phyloP scores from a whole-genome alignment of 2,113 vertebrate genomes.

The Menidia beryllina region DNA sequence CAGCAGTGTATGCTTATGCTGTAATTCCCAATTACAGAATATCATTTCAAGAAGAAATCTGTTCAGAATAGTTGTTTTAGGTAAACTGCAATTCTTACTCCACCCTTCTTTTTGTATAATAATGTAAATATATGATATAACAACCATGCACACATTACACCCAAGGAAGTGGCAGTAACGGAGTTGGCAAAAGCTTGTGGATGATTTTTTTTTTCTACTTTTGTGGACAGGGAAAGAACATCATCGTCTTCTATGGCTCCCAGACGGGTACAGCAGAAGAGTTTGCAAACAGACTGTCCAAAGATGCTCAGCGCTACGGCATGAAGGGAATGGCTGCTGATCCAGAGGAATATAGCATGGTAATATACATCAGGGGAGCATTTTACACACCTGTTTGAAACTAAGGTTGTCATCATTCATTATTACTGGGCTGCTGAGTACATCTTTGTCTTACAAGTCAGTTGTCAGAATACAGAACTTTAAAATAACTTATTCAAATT shows the following conservation, averaged over 20 bases:
- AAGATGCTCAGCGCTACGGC: constrained; percentile 95
- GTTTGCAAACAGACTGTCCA: constrained; percentile 94
- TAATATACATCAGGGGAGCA: constrained; percentile 64
- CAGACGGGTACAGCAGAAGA: constrained; percentile 97
- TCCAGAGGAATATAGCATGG: constrained; percentile 97
- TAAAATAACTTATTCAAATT: too few species aligned
- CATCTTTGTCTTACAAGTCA: too few species aligned
- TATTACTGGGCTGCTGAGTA: not conserved
- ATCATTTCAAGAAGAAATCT: not conserved
- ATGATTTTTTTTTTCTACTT: not conserved
- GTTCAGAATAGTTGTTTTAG: not conserved
- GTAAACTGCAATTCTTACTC: not conserved
- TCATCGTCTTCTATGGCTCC: constrained; percentile 96
- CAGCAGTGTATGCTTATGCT: not conserved
- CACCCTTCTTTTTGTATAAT: not conserved
- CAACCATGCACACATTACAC: too few species aligned
- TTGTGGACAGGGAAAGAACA: constrained; percentile 87
- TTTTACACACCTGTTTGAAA: not conserved
- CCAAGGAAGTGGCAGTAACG: not conserved
- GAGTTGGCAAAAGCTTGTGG: not conserved
- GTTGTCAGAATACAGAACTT: not conserved
- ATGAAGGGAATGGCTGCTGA: constrained; percentile 96
- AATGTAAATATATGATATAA: not conserved
- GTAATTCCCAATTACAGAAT: not conserved
- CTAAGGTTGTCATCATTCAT: not conserved